Evolutionary conservation across 2,888 invertebrate genomes (phyloP).

Genomic region (Hypolimnas misippus): DNA sequence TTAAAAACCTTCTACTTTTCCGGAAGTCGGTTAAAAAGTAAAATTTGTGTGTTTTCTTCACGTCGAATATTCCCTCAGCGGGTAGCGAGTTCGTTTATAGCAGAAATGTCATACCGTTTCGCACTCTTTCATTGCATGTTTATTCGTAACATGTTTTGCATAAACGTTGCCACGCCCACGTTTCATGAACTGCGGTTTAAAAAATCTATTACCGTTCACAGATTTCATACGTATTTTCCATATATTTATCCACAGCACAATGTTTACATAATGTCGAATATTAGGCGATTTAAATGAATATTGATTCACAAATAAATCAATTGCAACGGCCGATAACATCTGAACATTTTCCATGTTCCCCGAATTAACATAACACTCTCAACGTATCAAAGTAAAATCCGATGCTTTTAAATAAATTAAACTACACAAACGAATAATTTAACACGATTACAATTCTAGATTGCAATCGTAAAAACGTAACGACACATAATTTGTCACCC

Average conservation of each 20-base stretch:
- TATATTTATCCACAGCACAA: background rate
- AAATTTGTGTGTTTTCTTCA: background rate
- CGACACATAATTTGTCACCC: slow-evolving; percentile 39
- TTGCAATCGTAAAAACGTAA: slow-evolving; percentile 37
- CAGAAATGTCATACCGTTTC: slow-evolving; percentile 31
- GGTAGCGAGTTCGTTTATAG: slow-evolving; percentile 21
- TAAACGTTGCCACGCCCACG: slow-evolving; percentile 70
- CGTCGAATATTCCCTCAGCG: slow-evolving; percentile 1
- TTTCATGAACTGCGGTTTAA: slow-evolving; percentile 51
- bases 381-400: background rate
- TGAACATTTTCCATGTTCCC: background rate
- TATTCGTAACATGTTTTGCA: slow-evolving; percentile 52
- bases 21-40: too few species aligned
- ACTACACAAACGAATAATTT: slow-evolving; percentile 1
- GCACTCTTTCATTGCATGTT: slow-evolving; percentile 32
- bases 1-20: too few species aligned
- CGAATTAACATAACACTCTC: background rate
- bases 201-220: slow-evolving; percentile 13
- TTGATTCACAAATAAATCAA: background rate
- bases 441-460: slow-evolving; percentile 26
- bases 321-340: background rate
- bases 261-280: background rate
- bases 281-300: background rate
- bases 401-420: slow-evolving; percentile 9
- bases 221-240: background rate